Evolutionary conservation across 2,113 vertebrate species (phyloP).

Genomic region (Ptilorrhoa leucosticta): DNA sequence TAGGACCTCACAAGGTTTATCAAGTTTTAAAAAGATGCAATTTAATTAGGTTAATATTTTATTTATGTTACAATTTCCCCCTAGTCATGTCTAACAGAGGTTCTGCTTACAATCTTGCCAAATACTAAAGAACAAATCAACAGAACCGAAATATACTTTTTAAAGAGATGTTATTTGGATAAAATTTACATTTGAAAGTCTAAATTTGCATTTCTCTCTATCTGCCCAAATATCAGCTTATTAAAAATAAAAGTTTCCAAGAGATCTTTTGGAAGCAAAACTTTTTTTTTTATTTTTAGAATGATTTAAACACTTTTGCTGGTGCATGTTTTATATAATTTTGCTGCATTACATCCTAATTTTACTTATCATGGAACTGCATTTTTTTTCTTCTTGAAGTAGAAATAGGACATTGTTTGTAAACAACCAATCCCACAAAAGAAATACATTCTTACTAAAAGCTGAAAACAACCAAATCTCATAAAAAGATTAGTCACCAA

Average conservation of each 20-base stretch:
- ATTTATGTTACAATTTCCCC: constrained; percentile 42
- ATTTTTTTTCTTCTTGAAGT: not conserved
- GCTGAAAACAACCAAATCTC: not conserved
- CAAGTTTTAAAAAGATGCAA: constrained; percentile 24
- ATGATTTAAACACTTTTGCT: not conserved
- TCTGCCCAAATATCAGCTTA: not conserved
- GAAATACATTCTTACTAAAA: not conserved
- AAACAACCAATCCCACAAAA: not conserved
- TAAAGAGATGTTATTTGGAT: constrained; percentile 4
- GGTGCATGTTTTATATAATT: not conserved
- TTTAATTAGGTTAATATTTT: constrained; percentile 66
- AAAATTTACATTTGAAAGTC: constrained; percentile 56
- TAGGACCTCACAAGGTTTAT: constrained; percentile 29
- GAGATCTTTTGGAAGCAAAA: not conserved
- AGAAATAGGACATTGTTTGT: not conserved
- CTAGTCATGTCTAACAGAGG: constrained; percentile 49
- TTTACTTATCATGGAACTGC: not conserved
- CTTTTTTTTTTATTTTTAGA: not conserved
- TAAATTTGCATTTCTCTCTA: constrained; percentile 10
- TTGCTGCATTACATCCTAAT: not conserved
- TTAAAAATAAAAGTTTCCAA: not conserved
- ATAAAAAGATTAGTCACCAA: not conserved
- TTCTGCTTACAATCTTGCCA: constrained; percentile 54
- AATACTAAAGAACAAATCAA: constrained; percentile 58
- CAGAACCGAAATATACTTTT: constrained; percentile 57